Percentiles rank a stretch among this genome's conserved stretches.
phyloP scores from a whole-genome alignment of 2,113 vertebrate species.

The Chloropsis hardwickii region DNA sequence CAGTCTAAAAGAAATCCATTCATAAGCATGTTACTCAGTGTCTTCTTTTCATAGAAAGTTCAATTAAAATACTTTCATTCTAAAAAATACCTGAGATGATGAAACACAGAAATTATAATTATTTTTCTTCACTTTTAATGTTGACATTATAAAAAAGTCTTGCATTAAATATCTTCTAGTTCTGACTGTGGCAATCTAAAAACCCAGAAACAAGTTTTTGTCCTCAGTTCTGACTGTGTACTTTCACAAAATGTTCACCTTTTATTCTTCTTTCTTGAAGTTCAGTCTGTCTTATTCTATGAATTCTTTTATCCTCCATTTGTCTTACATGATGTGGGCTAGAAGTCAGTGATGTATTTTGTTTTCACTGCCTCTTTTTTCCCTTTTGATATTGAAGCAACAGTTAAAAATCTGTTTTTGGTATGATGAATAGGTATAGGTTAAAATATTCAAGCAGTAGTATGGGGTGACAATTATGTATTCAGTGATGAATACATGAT shows the following conservation, averaged over 20 bases:
- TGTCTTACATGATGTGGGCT: background rate
- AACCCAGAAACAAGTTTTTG: background rate
- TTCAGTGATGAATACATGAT: too few relatives aligned
- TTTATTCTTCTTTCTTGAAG: background rate
- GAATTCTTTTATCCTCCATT: background rate
- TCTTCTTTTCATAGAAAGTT: background rate
- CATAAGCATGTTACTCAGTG: background rate
- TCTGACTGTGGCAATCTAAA: background rate
- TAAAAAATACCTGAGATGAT: background rate
- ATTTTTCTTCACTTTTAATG: background rate
- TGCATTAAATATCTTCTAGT: background rate
- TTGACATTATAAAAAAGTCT: background rate
- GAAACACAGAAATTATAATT: background rate
- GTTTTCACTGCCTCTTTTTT: background rate
- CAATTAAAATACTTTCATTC: background rate
- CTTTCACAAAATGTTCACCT: background rate
- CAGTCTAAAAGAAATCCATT: background rate
- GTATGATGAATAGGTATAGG: background rate
- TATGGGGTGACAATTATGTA: background rate
- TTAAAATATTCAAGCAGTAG: background rate
- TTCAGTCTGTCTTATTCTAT: background rate
- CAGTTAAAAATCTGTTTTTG: background rate
- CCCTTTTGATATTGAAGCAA: background rate
- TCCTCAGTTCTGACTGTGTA: background rate
- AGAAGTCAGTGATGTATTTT: background rate